Evolutionary conservation across 2,888 invertebrate species (phyloP), one percentile per base, ranked within the genome.

Genomic region (Meliscaeva auricollis): DNA sequence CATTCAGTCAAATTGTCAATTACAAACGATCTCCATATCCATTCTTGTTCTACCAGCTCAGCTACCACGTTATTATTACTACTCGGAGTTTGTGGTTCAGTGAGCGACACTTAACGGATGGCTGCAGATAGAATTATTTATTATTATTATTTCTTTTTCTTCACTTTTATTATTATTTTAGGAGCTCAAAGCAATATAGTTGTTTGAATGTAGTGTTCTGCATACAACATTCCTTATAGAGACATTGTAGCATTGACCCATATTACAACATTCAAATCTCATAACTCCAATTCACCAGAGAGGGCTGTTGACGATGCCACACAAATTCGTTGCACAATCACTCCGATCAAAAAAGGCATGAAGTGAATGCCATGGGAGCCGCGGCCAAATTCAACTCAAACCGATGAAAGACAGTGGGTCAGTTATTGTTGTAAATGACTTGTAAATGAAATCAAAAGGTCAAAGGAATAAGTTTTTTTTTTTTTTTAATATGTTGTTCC

Each of bases 1-100:
- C 80, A 84, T 80, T 84, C 75, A 75, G 75, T 80, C 80, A 80
- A 38, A 72, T 72, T 75, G 84, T 84, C 84, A 84, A 80, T 80
- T 84, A 80, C 54, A 60, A 60, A 58, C 75, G 75, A 58, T 79
- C 56, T 78, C 32, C 48, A 26, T 41, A 72, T 75, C 66, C 79
- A 84, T 84, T 83, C 74, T 70, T 62, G 50, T 50, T 41, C n/a
- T 64, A 58, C 6, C n/a, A 35, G n/a, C n/a, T n/a, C n/a, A n/a
- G n/a, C n/a, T n/a, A n/a, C n/a, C 8, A 20, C 5, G 3, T 11
- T 11, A 38, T 8, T 9, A 35, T 1, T 35, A n/a, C 2, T 20
- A 13, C 13, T 1, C 35, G 70, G 75, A 58, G 58, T 75, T 38
- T 46, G 70, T 54, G 75, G 60, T 84, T 84, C 70, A 58, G 70